Evolutionary conservation across 2,888 invertebrate genomes (phyloP), one percentile per base, ranked within the genome.

Genomic region (Crossocerus cetratus): DNA sequence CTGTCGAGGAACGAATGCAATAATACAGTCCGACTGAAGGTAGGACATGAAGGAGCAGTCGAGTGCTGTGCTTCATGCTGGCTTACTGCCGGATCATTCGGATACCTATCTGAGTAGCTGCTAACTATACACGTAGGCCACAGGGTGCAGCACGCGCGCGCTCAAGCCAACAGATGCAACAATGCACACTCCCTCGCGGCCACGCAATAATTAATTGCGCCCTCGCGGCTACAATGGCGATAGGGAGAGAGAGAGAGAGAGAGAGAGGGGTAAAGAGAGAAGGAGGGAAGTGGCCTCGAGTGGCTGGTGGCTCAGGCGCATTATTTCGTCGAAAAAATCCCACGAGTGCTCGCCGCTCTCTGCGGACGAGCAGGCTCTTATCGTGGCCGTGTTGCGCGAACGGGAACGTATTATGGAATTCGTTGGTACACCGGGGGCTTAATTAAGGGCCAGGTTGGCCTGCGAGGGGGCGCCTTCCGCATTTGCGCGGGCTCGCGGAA

Each of bases 121-220:
- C 42, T 42, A 66, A 58, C 54, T 45, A 20, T 22, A 14, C 45
- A 21, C 59, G 20, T 65, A 18, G 8, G 49, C 13, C 59, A 68
- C 59, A 55, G 13, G 74, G 74, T 32, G 11, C 32, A 32, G 32
- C 32, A 32, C 32, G 32, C 73, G 68, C 77, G 76, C 76, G 76
- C 82, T n/a, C n/a, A 82, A 79, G 16, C 14, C 73, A 72, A 74
- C 75, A 69, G 84, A 87, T 86, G 86, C 84, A 87, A 86, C 86
- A 85, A 86, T 84, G 84, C 81, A 72, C 49, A 14, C 76, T 83
- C 78, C 79, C 85, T 84, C 80, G 82, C 79, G 81, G 84, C 77
- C 85, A 84, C 84, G 84, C 86, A 86, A 87, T 88, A 89, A 89
- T 89, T 89, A 89, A 89, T 89, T 86, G 87, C 83, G 75, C 77